Percentiles rank a stretch among this genome's conserved stretches.
Conservation (phyloP, 2,113 vertebrate species). For the Fukomys damarensis region DNA sequence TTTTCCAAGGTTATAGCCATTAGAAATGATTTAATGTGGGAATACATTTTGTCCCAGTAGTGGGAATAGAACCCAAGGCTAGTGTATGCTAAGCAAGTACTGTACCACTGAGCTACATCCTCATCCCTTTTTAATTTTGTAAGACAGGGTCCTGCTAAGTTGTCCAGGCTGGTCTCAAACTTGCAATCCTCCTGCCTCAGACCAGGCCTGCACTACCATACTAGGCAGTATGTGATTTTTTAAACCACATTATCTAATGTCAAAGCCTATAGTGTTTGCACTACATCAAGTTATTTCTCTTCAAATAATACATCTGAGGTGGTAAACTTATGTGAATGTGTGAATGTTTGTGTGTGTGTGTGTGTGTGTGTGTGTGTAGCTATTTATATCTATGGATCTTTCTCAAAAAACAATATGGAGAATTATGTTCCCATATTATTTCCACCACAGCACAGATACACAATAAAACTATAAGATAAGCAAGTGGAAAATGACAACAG, state of each 20-base stretch:
- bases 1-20: background rate
- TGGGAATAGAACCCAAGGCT: background rate
- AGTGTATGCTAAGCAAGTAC: background rate
- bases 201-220: background rate
- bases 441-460: background rate
- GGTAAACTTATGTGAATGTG: background rate
- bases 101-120: background rate
- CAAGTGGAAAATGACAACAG: background rate
- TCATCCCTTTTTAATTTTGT: background rate
- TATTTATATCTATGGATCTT: background rate
- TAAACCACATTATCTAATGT: background rate
- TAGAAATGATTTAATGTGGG: background rate
- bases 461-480: background rate
- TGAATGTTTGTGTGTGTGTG: background rate
- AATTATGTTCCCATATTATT: background rate
- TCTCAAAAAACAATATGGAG: background rate
- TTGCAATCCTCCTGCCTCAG: background rate
- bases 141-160: background rate
- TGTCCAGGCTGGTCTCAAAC: background rate
- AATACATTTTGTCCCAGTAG: background rate
- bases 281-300: background rate
- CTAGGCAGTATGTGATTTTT: background rate
- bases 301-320: constrained; percentile 21
- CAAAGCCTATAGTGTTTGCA: background rate
- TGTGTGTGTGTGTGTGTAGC: background rate